Conservation (phyloP, 2,113 vertebrate genomes). For the Furnarius figulus region DNA sequence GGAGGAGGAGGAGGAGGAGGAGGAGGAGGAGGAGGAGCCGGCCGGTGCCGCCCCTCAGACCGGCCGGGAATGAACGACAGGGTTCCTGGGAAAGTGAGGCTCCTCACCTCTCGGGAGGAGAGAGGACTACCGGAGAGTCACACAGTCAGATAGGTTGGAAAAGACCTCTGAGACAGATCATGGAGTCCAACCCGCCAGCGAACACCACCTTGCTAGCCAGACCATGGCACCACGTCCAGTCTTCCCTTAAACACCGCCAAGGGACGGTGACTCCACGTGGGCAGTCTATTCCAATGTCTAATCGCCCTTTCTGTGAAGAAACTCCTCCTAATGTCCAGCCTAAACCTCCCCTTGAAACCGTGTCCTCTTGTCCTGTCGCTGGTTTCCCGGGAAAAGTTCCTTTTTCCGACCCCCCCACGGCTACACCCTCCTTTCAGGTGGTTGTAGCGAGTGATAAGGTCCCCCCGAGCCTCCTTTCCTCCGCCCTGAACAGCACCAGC, state of each 20-base stretch:
- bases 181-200: too few species aligned
- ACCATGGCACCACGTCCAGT: background rate
- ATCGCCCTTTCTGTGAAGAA: background rate
- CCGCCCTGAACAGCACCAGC: background rate
- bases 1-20: too few species aligned
- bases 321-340: background rate
- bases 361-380: background rate
- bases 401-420: fast-evolving
- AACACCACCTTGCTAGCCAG: background rate
- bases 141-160: background rate
- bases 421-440: background rate
- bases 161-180: background rate
- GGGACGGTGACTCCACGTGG: too few species aligned
- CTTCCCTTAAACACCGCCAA: background rate
- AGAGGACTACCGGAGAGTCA: background rate
- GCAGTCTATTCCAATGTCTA: too few species aligned
- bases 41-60: too few species aligned
- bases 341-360: background rate
- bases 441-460: background rate
- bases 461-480: background rate
- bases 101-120: too few species aligned
- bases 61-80: too few species aligned
- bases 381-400: background rate
- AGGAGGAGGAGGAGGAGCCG: too few species aligned
- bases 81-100: too few species aligned